A percentile compares a stretch with the other conserved stretches of the same genome.
phyloP scores from a whole-genome alignment of 1,140 invertebrate genomes.

The Pseudachorutes palmiensis region DNA sequence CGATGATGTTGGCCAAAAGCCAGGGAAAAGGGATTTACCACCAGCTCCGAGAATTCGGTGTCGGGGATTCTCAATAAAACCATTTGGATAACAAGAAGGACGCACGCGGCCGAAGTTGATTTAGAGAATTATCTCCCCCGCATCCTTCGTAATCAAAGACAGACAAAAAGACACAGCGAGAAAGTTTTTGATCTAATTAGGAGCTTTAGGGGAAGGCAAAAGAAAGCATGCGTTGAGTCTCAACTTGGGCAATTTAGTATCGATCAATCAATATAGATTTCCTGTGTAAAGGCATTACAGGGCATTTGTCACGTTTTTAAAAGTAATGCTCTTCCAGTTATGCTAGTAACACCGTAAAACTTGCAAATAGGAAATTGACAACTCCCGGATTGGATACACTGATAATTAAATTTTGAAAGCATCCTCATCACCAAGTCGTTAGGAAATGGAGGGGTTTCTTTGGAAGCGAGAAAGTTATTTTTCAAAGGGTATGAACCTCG shows the following conservation, averaged over 20 bases:
- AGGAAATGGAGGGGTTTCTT: not conserved
- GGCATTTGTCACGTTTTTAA: not conserved
- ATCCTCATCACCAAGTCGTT: not conserved
- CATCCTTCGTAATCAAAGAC: not conserved
- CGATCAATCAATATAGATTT: slow-evolving; percentile 10
- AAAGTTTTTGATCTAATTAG: slow-evolving; percentile 7
- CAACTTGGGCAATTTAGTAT: not conserved
- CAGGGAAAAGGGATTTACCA: slow-evolving; percentile 1
- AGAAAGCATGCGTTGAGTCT: not conserved
- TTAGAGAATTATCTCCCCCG: not conserved
- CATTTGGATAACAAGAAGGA: not conserved
- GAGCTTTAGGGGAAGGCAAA: not conserved
- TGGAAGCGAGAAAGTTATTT: not conserved
- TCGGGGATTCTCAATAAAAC: not conserved
- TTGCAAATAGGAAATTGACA: not conserved
- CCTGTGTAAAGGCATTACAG: not conserved
- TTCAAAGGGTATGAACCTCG: not conserved
- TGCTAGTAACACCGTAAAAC: not conserved
- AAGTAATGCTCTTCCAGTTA: not conserved
- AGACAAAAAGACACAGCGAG: not conserved
- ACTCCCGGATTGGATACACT: not conserved
- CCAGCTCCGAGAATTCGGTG: not conserved
- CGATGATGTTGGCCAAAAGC: slow-evolving; percentile 37
- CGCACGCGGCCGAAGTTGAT: not conserved
- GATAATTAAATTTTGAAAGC: not conserved